Conservation (phyloP, 2,113 vertebrate species). For the Telmatochromis sp. region DNA sequence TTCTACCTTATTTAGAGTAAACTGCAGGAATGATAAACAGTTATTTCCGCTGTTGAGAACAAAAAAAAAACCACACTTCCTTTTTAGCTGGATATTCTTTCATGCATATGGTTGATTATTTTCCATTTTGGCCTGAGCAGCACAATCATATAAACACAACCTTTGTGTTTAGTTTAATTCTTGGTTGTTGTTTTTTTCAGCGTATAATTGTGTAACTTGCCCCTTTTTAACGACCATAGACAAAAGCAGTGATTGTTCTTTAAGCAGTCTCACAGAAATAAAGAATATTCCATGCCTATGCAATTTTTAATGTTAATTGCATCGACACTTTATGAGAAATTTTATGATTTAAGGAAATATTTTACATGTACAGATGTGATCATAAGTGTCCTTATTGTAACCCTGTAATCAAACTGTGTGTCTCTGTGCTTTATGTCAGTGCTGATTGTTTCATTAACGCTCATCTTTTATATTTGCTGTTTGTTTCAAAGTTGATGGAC, state of each 20-base stretch:
- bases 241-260: constrained; percentile 4
- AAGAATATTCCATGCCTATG: constrained; percentile 53
- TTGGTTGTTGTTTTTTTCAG: background rate
- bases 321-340: constrained; percentile 72
- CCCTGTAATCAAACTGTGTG: constrained; percentile 22
- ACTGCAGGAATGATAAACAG: background rate
- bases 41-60: background rate
- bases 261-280: background rate
- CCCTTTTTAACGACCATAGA: background rate
- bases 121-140: background rate
- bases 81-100: background rate
- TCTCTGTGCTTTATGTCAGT: constrained; percentile 16
- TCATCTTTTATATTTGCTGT: constrained; percentile 11
- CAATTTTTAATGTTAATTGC: constrained; percentile 66
- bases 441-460: background rate
- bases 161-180: background rate
- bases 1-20: background rate
- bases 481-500: constrained; percentile 4
- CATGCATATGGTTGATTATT: background rate
- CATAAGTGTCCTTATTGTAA: constrained; percentile 42
- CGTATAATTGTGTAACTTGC: background rate
- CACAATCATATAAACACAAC: background rate
- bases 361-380: constrained; percentile 59
- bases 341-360: constrained; percentile 61
- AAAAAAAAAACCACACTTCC: background rate